These are phyloP conservation scores for Tuta absoluta DNA, from an alignment of 2,888 invertebrate genomes.

Conservation along the genomic window DNA sequence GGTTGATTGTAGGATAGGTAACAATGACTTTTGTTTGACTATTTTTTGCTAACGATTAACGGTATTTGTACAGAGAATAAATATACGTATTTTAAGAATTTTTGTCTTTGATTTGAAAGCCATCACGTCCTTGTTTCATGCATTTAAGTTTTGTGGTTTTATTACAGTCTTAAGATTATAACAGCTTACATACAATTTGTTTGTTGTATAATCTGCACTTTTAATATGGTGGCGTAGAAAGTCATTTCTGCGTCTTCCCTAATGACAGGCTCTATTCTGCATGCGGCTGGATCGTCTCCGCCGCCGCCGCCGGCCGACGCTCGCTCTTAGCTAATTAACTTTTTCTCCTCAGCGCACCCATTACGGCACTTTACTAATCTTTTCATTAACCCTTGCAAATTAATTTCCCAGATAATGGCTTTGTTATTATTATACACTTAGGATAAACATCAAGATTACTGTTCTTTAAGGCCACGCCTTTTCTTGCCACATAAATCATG, in stretches of 20 bases:
- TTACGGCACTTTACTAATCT: constrained; percentile 35
- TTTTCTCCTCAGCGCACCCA: constrained; percentile 35
- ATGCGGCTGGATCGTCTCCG: constrained; percentile 23
- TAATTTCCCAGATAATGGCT: constrained; percentile 26
- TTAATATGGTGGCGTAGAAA: constrained; percentile 8
- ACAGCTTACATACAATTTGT: too few relatives aligned
- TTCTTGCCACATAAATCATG: not conserved
- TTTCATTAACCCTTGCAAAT: constrained; percentile 32
- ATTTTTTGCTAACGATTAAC: not conserved
- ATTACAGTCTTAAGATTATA: too few relatives aligned
- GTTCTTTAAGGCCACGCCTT: not conserved
- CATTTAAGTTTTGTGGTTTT: too few relatives aligned
- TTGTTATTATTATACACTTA: not conserved
- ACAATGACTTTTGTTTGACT: too few relatives aligned
- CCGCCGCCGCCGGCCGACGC: constrained; percentile 21
- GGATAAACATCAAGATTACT: not conserved
- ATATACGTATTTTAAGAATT: not conserved
- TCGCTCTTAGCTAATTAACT: constrained; percentile 38
- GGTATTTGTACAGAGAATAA: not conserved
- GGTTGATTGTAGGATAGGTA: too few relatives aligned
- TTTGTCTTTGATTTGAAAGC: not conserved
- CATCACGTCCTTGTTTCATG: not conserved
- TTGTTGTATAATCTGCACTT: too few relatives aligned
- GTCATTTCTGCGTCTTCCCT: constrained; percentile 33
- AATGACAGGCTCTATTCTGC: constrained; percentile 31